These are phyloP conservation scores for Drosophila pandora DNA, from an alignment of 1,140 invertebrate genomes.

Conservation along the genomic window DNA sequence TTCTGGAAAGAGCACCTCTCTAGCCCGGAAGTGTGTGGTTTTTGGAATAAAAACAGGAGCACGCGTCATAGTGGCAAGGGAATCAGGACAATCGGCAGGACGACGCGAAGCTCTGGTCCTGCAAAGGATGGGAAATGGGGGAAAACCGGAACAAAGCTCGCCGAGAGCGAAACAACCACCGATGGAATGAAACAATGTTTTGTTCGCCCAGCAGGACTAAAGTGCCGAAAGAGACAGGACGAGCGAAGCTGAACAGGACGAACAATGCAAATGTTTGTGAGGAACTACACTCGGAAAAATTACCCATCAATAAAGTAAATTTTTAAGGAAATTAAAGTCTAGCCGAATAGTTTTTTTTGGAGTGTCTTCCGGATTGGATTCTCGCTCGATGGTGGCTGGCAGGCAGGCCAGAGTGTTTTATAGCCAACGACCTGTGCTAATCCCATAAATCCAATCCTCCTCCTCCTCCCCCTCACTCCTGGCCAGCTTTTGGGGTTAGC, in stretches of 20 bases:
- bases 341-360: background rate
- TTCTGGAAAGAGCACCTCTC: constrained; percentile 5
- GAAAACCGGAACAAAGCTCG: constrained; percentile 61
- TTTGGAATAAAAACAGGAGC: constrained; percentile 33
- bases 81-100: constrained; percentile 24
- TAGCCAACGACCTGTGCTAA: constrained; percentile 65
- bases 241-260: constrained; percentile 24
- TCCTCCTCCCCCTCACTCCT: constrained; percentile 12
- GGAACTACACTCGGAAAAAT: constrained; percentile 3
- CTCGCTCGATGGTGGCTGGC: constrained; percentile 23
- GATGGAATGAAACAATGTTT: constrained; percentile 74
- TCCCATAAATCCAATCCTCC: constrained; percentile 75
- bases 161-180: constrained; percentile 69
- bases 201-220: constrained; percentile 29
- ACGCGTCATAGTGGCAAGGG: constrained; percentile 39
- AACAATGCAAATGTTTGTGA: constrained; percentile 60
- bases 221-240: constrained; percentile 1
- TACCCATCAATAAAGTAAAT: too few relatives aligned
- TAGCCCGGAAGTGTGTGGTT: constrained; percentile 71
- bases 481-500: constrained; percentile 66
- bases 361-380: constrained; percentile 36
- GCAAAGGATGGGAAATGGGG: constrained; percentile 39
- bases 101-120: constrained; percentile 7
- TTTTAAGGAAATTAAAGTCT: too few relatives aligned
- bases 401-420: constrained; percentile 47